Conservation (phyloP, 2,113 vertebrate species). For the Caranx melampygus region DNA sequence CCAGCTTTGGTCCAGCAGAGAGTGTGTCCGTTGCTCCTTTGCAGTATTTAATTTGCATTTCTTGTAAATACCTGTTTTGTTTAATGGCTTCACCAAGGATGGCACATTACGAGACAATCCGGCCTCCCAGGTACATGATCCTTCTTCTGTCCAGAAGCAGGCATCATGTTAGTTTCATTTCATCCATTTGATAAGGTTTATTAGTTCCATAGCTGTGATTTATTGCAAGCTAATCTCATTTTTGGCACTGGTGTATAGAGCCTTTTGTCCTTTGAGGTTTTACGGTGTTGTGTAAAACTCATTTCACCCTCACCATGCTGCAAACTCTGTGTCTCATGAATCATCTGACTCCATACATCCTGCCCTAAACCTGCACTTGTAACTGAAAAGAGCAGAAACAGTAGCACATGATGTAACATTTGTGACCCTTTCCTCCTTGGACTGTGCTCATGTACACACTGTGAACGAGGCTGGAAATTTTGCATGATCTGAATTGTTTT, state of each 20-base stretch:
- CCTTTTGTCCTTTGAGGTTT: slow-evolving; percentile 15
- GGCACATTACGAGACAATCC: slow-evolving; percentile 37
- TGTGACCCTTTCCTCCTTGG: background rate
- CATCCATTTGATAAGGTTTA: background rate
- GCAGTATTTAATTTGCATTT: slow-evolving; percentile 37
- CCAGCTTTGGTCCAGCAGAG: background rate
- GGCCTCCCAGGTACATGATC: slow-evolving; percentile 36
- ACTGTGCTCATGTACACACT: background rate
- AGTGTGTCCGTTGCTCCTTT: slow-evolving; percentile 11
- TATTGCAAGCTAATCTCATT: background rate
- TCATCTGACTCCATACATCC: slow-evolving; percentile 1
- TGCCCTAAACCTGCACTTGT: slow-evolving; percentile 1
- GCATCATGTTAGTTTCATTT: slow-evolving; percentile 32
- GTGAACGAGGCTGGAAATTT: fast-evolving
- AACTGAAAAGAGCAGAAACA: background rate
- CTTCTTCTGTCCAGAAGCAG: slow-evolving; percentile 24
- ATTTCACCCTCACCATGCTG: slow-evolving; percentile 6
- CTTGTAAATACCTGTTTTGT: slow-evolving; percentile 56
- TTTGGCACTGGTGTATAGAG: slow-evolving; percentile 9
- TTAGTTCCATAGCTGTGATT: background rate
- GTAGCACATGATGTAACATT: background rate
- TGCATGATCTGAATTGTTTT: background rate
- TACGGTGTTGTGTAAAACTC: background rate
- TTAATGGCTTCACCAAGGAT: slow-evolving; percentile 58
- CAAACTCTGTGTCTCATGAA: background rate